Conservation (phyloP, 92 coral and sea anemone genomes). For the Diadumene lineata region DNA sequence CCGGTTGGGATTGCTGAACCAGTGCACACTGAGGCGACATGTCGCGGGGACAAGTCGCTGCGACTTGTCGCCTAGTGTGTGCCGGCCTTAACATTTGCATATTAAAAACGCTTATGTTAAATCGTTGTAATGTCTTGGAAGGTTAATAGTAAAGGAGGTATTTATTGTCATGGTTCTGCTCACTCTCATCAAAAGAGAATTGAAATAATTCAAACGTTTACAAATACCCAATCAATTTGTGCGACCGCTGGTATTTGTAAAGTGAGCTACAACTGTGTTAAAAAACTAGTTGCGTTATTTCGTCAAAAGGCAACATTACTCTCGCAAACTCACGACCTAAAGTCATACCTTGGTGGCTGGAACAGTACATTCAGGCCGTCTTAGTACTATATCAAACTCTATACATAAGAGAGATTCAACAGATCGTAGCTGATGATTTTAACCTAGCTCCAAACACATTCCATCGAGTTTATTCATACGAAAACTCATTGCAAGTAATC, state of each 20-base stretch:
- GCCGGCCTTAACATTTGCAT: too few relatives aligned
- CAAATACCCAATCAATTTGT: not conserved
- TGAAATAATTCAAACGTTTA: not conserved
- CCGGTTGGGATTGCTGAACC: too few relatives aligned
- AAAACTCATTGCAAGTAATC: not conserved
- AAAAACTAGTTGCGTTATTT: not conserved
- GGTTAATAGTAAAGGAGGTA: too few relatives aligned
- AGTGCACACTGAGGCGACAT: too few relatives aligned
- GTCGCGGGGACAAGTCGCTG: too few relatives aligned
- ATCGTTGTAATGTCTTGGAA: too few relatives aligned
- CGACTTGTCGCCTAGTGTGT: too few relatives aligned
- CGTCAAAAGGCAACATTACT: constrained; percentile 3
- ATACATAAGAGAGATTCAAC: not conserved
- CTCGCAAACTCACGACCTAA: constrained; percentile 3
- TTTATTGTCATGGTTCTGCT: too few relatives aligned
- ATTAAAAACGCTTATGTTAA: too few relatives aligned
- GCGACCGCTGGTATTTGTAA: not conserved
- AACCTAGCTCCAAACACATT: constrained; percentile 7
- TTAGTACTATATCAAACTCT: constrained; percentile 5
- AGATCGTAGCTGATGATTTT: not conserved
- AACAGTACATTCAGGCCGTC: constrained; percentile 20
- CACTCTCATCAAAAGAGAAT: too few relatives aligned
- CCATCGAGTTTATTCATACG: not conserved
- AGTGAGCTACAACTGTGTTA: not conserved
- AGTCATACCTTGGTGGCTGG: constrained; percentile 15